Evolutionary conservation across 2,888 invertebrate genomes (phyloP).

Genomic region (Cryptosula pallasiana): DNA sequence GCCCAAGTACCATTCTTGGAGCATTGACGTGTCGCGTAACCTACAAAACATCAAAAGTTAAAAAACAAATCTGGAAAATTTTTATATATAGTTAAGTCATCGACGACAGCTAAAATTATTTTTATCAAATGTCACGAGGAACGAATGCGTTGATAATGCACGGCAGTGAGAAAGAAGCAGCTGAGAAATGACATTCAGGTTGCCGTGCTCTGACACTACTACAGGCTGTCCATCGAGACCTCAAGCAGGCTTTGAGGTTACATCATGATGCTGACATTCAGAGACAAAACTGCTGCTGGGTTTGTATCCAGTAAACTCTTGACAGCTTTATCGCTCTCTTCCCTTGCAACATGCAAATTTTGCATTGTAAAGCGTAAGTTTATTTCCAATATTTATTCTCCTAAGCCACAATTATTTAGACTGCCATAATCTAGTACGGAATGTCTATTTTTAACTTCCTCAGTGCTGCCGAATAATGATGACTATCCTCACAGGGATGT

Average conservation of each 20-base stretch:
- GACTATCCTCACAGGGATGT: not conserved
- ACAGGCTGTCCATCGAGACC: not conserved
- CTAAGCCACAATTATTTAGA: not conserved
- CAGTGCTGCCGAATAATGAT: not conserved
- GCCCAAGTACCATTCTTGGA: constrained; percentile 71
- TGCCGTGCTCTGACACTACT: not conserved
- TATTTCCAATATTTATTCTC: not conserved
- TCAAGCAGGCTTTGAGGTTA: not conserved
- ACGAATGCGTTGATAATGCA: not conserved
- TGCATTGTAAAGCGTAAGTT: not conserved
- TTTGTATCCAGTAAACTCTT: not conserved
- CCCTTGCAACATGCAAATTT: too few relatives aligned
- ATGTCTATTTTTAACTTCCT: not conserved
- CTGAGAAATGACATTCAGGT: not conserved
- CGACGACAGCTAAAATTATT: constrained; percentile 2
- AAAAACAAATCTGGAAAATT: too few relatives aligned
- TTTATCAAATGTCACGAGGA: too few relatives aligned
- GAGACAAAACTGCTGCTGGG: not conserved
- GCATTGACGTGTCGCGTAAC: constrained; percentile 79
- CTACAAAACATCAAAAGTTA: constrained; percentile 58
- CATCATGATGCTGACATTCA: not conserved
- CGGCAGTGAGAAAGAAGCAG: not conserved
- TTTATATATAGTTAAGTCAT: too few relatives aligned
- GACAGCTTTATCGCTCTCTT: too few relatives aligned
- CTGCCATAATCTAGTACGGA: not conserved